Percentiles rank a stretch among this genome's conserved stretches.
Conservation (phyloP, 2,888 invertebrate genomes). For the Eucriotettix oculatus region DNA sequence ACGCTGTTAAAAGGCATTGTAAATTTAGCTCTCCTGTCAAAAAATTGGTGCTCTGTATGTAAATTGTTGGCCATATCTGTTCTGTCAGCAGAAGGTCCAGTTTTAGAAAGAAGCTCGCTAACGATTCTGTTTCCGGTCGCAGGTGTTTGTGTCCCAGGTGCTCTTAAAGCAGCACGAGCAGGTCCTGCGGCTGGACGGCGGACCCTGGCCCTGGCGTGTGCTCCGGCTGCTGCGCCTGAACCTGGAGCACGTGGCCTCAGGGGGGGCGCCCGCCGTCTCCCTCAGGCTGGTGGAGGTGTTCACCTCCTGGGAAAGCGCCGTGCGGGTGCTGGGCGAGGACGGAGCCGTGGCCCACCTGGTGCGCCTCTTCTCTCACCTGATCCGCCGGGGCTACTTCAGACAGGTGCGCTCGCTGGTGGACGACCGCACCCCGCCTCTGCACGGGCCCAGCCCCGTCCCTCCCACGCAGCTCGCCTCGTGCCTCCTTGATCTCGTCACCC, state of each 20-base stretch:
- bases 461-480: conserved; percentile 58
- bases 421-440: conserved; percentile 43
- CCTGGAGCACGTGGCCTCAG: conserved; percentile 11
- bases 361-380: conserved; percentile 10
- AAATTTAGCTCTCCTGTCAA: too few species aligned
- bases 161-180: conserved; percentile 24
- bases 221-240: conserved; percentile 17
- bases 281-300: conserved; percentile 65
- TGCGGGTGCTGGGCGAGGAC: conserved; percentile 24
- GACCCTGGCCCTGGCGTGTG: conserved; percentile 27
- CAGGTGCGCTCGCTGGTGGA: conserved; percentile 55
- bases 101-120: too few species aligned
- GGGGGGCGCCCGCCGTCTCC: conserved; percentile 48
- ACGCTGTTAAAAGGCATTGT: too few species aligned
- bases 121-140: not conserved
- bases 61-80: too few species aligned
- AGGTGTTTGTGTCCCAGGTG: conserved; percentile 27
- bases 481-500: conserved; percentile 55
- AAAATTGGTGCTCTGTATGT: too few species aligned
- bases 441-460: conserved; percentile 46
- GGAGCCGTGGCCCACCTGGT: conserved; percentile 16
- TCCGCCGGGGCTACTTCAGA: conserved; percentile 47
- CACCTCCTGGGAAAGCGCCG: conserved; percentile 34
- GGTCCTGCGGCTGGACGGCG: conserved; percentile 2
- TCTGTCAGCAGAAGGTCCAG: too few species aligned